These are phyloP conservation scores for Donacobius atricapilla DNA, from an alignment of 2,113 vertebrate species.

Conservation along the genomic window DNA sequence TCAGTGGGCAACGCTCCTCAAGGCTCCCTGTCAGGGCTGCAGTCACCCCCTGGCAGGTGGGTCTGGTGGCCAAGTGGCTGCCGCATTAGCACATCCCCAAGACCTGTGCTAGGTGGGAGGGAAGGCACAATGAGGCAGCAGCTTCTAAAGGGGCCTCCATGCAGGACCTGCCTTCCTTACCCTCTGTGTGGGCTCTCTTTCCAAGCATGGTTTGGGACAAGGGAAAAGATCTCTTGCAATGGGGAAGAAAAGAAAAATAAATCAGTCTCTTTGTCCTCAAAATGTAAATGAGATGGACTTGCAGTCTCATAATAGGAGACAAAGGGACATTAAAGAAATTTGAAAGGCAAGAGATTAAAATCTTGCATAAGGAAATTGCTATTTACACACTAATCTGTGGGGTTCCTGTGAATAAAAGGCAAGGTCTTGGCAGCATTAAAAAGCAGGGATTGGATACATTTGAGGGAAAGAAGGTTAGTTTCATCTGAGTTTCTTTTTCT, in stretches of 20 bases:
- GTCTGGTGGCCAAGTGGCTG: background rate
- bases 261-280: background rate
- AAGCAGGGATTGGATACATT: fast-evolving
- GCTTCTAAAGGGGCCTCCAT: background rate
- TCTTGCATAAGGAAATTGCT: background rate
- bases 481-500: background rate
- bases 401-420: background rate
- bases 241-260: background rate
- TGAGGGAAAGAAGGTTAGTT: background rate
- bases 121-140: fast-evolving
- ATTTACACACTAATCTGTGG: background rate
- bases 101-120: fast-evolving
- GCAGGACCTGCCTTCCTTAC: background rate
- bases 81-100: background rate
- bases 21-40: background rate
- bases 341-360: background rate
- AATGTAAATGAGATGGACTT: background rate
- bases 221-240: background rate
- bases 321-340: background rate
- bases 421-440: background rate
- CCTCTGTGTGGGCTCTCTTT: background rate
- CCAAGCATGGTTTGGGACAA: background rate
- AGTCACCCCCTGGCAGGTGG: background rate
- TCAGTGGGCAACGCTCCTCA: background rate
- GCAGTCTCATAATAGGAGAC: background rate